Evolutionary conservation across 2,797 vertebrate species (phyloP).

Genomic region (Sciurus carolinensis): DNA sequence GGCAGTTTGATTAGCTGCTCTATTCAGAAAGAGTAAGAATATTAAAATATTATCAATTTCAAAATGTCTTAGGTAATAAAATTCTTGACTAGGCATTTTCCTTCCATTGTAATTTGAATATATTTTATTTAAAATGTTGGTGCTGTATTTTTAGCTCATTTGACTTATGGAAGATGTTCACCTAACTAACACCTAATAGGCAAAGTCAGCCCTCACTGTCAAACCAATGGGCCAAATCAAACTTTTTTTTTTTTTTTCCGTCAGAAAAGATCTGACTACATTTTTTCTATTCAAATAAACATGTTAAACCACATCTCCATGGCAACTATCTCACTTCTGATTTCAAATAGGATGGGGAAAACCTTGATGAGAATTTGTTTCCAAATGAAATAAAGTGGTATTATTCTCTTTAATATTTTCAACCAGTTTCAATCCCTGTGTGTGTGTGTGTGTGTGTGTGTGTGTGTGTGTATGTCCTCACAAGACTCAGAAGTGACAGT

Average conservation of each 20-base stretch:
- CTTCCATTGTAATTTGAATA: constrained; percentile 38
- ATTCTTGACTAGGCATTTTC: constrained; percentile 30
- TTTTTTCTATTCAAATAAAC: constrained; percentile 68
- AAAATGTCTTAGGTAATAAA: constrained; percentile 40
- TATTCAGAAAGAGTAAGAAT: constrained; percentile 17
- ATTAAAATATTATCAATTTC: constrained; percentile 46
- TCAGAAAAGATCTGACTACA: constrained; percentile 54
- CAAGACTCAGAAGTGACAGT: background rate
- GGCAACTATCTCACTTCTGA: constrained; percentile 61
- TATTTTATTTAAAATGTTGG: constrained; percentile 30
- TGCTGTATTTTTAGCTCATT: constrained; percentile 58
- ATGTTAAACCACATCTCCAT: constrained; percentile 62
- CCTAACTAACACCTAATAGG: background rate
- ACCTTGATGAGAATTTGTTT: constrained; percentile 38
- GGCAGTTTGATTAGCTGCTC: constrained; percentile 46
- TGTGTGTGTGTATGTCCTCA: background rate
- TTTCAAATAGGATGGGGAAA: background rate
- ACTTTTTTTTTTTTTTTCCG: constrained; percentile 38
- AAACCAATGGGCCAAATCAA: constrained; percentile 43
- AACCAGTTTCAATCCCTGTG: background rate
- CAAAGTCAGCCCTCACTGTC: constrained; percentile 52
- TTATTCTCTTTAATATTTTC: background rate
- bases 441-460: no score
- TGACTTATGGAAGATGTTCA: constrained; percentile 40
- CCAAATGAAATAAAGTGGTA: constrained; percentile 16